Evolutionary conservation across 2,113 vertebrate species (phyloP).

Genomic region (Columba livia): DNA sequence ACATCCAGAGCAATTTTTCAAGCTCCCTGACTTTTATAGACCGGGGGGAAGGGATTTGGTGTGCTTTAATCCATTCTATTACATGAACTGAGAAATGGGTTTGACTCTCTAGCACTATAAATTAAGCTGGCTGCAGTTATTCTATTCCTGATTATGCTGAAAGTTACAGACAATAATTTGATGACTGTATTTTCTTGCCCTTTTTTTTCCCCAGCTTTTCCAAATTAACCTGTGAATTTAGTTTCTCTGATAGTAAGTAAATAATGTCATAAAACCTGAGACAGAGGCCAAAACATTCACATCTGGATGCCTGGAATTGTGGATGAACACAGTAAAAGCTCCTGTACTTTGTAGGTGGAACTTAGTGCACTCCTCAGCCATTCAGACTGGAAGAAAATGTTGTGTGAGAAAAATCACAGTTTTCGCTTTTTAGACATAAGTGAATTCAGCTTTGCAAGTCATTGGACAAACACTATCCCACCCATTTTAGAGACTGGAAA

Average conservation of each 20-base stretch:
- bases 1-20: conserved; percentile 52
- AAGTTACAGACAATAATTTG: conserved; percentile 46
- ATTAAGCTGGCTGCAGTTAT: conserved; percentile 31
- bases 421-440: not conserved
- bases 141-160: conserved; percentile 43
- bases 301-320: not conserved
- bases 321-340: not conserved
- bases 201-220: not conserved
- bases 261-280: not conserved
- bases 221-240: not conserved
- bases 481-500: not conserved
- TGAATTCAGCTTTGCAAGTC: not conserved
- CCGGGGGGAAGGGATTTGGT: conserved; percentile 34
- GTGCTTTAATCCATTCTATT: conserved; percentile 54
- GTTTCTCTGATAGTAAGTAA: not conserved
- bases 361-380: not conserved
- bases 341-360: not conserved
- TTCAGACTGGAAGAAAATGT: not conserved
- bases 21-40: conserved; percentile 64
- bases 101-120: conserved; percentile 26
- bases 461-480: not conserved
- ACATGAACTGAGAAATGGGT: conserved; percentile 46
- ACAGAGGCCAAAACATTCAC: not conserved
- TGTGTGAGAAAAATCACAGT: not conserved
- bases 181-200: not conserved